These are phyloP conservation scores for Nomada lathburiana DNA, from an alignment of 2,888 invertebrate genomes.

Conservation along the genomic window DNA sequence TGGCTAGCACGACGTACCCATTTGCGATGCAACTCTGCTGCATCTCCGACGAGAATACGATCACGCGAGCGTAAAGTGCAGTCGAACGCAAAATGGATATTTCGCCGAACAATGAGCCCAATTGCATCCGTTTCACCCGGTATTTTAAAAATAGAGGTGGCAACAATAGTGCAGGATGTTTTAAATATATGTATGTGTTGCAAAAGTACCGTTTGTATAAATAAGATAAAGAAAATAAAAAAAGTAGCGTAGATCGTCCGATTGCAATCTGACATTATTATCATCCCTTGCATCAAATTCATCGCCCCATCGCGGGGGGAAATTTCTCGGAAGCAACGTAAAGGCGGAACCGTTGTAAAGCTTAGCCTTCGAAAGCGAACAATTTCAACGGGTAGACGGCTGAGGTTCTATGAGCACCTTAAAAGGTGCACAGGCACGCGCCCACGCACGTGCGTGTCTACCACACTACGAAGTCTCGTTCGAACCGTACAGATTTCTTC, in stretches of 20 bases:
- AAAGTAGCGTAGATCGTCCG: too few relatives aligned
- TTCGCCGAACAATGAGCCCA: constrained; percentile 6
- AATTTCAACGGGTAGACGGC: neutral
- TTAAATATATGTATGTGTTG: neutral
- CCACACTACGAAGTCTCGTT: neutral
- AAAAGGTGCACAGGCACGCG: constrained; percentile 60
- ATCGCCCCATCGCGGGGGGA: neutral
- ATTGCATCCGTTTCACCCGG: constrained; percentile 6
- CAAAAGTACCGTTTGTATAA: neutral
- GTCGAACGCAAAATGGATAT: constrained; percentile 35
- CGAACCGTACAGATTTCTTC: constrained; percentile 23
- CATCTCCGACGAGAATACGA: constrained; percentile 38
- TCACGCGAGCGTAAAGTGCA: constrained; percentile 31
- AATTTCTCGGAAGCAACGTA: constrained; percentile 1
- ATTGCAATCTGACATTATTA: too few relatives aligned
- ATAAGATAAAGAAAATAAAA: neutral
- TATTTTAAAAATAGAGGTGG: neutral
- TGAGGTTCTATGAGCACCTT: constrained; percentile 30
- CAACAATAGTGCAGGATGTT: constrained; percentile 7
- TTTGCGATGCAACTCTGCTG: constrained; percentile 22
- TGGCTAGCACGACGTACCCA: constrained; percentile 16
- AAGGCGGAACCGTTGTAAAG: constrained; percentile 4
- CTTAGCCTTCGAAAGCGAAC: neutral
- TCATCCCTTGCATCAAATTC: too few relatives aligned
- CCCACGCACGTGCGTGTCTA: constrained; percentile 56